Evolutionary conservation across 2,888 invertebrate species (phyloP), one percentile per base, ranked within the genome.

Genomic region (Leucania comma): DNA sequence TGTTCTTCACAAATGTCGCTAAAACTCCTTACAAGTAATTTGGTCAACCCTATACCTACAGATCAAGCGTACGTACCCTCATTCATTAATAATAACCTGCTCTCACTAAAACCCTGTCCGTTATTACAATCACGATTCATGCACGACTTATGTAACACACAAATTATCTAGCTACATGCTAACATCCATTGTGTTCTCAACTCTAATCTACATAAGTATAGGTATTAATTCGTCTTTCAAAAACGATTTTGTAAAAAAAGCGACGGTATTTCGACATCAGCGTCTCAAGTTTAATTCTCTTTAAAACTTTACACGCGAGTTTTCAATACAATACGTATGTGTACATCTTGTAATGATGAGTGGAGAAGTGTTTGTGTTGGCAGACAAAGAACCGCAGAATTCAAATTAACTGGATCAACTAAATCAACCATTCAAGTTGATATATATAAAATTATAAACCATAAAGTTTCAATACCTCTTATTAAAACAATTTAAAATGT

Each of bases 131-230:
- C 91, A 92, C 91, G 93, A 90, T 90, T 90, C 90, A 92, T 89
- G 91, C 93, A 90, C 89, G 90, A 90, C 87, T 94, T 93, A 93
- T 91, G 92, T 94, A 95, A 95, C 89, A 90, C 89, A 85, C 84
- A 93, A 95, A 95, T 95, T 94, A 94, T 94, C 90, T 91, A 89
- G 86, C 90, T 84, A 92, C 92, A 92, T 92, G 92, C 93, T 93
- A 93, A 92, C 92, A 87, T 92, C 94, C 89, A 95, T 95, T 95
- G 95, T 95, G 83, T 79, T 84, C 74, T 89, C 87, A 90, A 82
- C 92, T 89, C 91, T 94, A 94, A 95, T 95, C 94, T 95, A 94
- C 94, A 94, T 95, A 95, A 95, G 95, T 95, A 95, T 94, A 94
- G 94, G 94, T 94, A 95, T 95, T 95, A 95, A 95, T 94, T 92